Evolutionary conservation across 64 coral and sea anemone species (phyloP).

Genomic region (Montipora efflorescens): DNA sequence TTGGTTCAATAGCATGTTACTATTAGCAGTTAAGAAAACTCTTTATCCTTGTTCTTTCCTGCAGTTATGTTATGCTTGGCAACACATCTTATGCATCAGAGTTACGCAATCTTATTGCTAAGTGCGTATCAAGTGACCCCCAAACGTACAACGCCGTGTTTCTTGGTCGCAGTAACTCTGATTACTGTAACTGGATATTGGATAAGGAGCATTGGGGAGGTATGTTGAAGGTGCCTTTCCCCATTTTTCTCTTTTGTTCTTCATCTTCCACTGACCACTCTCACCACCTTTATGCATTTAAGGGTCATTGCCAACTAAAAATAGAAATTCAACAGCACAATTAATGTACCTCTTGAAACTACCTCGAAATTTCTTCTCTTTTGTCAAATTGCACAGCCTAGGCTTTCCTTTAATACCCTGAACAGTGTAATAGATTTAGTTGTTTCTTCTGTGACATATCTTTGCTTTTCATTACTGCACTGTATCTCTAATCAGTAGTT

Average conservation of each 20-base stretch:
- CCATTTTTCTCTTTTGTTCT: not conserved
- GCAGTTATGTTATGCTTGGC: constrained; percentile 95
- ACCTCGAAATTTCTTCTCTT: too few species aligned
- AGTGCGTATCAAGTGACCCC: constrained; percentile 87
- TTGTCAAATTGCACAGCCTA: too few species aligned
- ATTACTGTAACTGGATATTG: constrained; percentile 95
- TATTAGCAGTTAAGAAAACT: not conserved
- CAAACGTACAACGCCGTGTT: constrained; percentile 81
- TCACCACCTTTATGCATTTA: too few species aligned
- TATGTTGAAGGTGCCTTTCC: not conserved
- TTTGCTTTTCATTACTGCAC: too few species aligned
- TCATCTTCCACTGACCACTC: not conserved
- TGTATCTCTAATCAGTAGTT: too few species aligned
- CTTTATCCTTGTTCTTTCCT: not conserved
- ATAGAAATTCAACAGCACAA: too few species aligned
- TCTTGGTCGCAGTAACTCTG: constrained; percentile 76
- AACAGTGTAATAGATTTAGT: too few species aligned
- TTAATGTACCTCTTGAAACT: too few species aligned
- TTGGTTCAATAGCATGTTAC: not conserved
- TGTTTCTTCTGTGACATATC: too few species aligned
- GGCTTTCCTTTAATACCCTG: too few species aligned
- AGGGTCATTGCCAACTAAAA: too few species aligned
- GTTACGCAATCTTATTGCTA: constrained; percentile 81
- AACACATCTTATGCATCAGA: constrained; percentile 73
- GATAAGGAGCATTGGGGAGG: constrained; percentile 93